A percentile compares a stretch with the other conserved stretches of the same genome.
phyloP scores from a whole-genome alignment of 2,888 invertebrate genomes.

The Thysanoteuthis rhombus region DNA sequence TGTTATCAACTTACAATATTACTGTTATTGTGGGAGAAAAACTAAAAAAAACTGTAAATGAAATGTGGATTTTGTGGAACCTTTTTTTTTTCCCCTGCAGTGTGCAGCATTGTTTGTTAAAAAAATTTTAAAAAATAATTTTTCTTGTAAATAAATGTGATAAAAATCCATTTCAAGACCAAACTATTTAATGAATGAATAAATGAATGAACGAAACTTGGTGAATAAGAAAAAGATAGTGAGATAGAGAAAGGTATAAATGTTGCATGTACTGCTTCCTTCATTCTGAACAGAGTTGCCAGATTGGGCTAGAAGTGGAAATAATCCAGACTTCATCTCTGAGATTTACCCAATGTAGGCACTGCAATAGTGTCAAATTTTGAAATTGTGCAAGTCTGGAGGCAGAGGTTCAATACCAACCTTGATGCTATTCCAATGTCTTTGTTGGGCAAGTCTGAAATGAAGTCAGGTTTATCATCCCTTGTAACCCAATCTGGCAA shows the following conservation, averaged over 20 bases:
- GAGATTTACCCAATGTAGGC: too few relatives aligned
- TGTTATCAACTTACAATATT: constrained; percentile 21
- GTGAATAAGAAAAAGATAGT: not conserved
- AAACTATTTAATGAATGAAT: constrained; percentile 23
- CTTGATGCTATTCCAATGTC: too few relatives aligned
- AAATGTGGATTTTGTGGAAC: not conserved
- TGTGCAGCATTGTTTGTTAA: constrained; percentile 20
- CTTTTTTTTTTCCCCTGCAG: not conserved
- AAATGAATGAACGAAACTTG: constrained; percentile 19
- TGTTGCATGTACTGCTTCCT: not conserved
- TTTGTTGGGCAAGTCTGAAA: too few relatives aligned
- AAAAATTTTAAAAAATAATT: not conserved
- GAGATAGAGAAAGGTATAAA: not conserved
- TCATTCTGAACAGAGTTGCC: too few relatives aligned
- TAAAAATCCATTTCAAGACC: constrained; percentile 15
- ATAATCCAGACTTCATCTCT: too few relatives aligned
- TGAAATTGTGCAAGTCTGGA: too few relatives aligned
- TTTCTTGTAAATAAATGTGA: constrained; percentile 28
- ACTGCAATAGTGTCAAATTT: too few relatives aligned
- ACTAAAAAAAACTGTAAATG: not conserved
- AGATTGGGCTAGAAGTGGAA: too few relatives aligned
- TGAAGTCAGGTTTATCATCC: too few relatives aligned
- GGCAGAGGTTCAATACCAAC: too few relatives aligned
- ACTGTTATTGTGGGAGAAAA: not conserved
- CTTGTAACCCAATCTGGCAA: too few relatives aligned